These are phyloP conservation scores for Melipona bicolor DNA, from an alignment of 2,888 invertebrate genomes.

Conservation along the genomic window DNA sequence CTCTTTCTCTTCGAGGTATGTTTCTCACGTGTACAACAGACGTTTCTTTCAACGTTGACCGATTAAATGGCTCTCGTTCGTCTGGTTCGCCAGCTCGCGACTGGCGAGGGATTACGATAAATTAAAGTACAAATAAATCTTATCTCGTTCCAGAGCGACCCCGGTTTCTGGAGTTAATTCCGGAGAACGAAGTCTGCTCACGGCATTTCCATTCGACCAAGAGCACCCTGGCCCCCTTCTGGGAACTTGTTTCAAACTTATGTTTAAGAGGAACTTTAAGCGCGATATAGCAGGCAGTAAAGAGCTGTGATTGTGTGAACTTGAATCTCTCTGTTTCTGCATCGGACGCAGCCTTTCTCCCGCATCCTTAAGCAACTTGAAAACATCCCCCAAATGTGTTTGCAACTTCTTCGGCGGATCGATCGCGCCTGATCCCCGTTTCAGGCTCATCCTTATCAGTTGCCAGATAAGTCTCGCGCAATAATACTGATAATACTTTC, in stretches of 20 bases:
- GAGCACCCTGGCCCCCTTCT: not conserved
- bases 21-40: not conserved
- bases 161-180: constrained; percentile 36
- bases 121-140: constrained; percentile 49
- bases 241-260: constrained; percentile 51
- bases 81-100: constrained; percentile 3
- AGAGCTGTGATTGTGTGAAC: constrained; percentile 37
- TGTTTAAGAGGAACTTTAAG: constrained; percentile 46
- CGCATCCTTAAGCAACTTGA: constrained; percentile 16
- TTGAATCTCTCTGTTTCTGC: constrained; percentile 21
- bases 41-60: not conserved
- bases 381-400: not conserved
- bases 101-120: constrained; percentile 23
- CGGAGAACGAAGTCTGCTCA: constrained; percentile 34
- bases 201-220: constrained; percentile 32
- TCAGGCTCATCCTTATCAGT: not conserved
- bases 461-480: not conserved
- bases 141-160: constrained; percentile 2
- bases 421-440: not conserved
- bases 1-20: not conserved
- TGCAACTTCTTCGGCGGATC: constrained; percentile 6
- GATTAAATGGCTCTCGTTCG: constrained; percentile 30
- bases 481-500: not conserved
- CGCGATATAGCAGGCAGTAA: constrained; percentile 22
- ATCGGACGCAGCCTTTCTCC: not conserved